These are phyloP conservation scores for Drosophila athabasca DNA, from an alignment of 1,140 invertebrate species.

Conservation along the genomic window DNA sequence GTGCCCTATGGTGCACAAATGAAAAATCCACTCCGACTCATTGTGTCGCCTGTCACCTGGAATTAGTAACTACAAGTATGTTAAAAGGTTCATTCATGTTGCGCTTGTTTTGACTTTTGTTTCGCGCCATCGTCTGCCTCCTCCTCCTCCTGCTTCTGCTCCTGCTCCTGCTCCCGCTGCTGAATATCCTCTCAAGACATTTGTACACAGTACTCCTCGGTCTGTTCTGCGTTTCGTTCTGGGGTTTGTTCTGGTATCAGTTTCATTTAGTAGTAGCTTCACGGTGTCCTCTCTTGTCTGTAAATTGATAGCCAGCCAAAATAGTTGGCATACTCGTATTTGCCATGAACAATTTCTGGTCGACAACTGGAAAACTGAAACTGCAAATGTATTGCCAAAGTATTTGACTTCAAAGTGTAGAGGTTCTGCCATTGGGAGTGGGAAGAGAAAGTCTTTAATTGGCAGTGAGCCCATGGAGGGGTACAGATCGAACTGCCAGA, in stretches of 20 bases:
- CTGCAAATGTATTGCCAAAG: slow-evolving; percentile 31
- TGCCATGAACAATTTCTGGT: slow-evolving; percentile 40
- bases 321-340: slow-evolving; percentile 65
- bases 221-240: slow-evolving; percentile 20
- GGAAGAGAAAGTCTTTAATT: no score
- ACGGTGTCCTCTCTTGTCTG: slow-evolving; percentile 66
- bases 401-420: slow-evolving; percentile 23
- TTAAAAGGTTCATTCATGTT: slow-evolving; percentile 82
- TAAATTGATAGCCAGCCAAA: slow-evolving; percentile 73
- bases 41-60: slow-evolving; percentile 76
- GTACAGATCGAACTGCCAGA: no score
- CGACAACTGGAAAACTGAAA: slow-evolving; percentile 18
- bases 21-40: slow-evolving; percentile 71
- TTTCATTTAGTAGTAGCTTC: slow-evolving; percentile 69
- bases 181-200: slow-evolving; percentile 19
- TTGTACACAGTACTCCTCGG: slow-evolving; percentile 11
- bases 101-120: slow-evolving; percentile 77
- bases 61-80: slow-evolving; percentile 82
- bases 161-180: not conserved
- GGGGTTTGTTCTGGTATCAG: slow-evolving; percentile 49
- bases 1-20: slow-evolving; percentile 68
- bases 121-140: slow-evolving; percentile 44
- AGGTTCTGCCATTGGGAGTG: slow-evolving; percentile 3
- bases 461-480: no score
- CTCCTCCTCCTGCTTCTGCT: no score